Evolutionary conservation across 2,797 vertebrate genomes (phyloP), one percentile per base, ranked within the genome.

Genomic region (Oreochromis mossambicus): DNA sequence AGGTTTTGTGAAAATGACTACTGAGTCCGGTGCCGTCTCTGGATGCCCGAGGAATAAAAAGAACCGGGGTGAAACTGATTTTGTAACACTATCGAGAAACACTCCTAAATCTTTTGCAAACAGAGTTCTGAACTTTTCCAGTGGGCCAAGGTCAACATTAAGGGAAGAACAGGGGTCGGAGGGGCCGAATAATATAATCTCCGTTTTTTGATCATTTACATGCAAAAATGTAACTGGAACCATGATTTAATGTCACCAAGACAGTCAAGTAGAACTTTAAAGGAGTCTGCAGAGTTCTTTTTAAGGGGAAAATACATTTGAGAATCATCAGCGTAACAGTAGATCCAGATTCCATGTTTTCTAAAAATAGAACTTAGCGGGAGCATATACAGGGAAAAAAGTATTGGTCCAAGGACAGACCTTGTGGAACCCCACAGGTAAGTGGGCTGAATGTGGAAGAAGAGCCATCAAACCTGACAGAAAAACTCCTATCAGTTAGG

Each of bases 61-160:
- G 24, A 24, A 24, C 24, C 24, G 24, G 24, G 24, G 24, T 24
- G 24, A 24, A 24, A 24, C 24, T 24, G 24, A 24, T 24, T 24
- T 24, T 24, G 24, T 24, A 24, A 24, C 24, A 24, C 24, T 24
- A 24, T 24, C 2, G 2, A 54, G n/a, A 54, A 54, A 54, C 51
- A 13, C 21, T 54, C 51, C 51, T 54, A 0, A 54, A 54, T 24
- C n/a, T 24, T 52, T 52, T 0, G n/a, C 6, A 54, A 24, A 24
- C 1, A 0, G 21, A 54, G 21, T 54, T 54, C n/a, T 54, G 21
- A 51, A 51, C 50, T 51, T 51, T 51, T 51, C 19, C 3, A 51
- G 19, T 51, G 9, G 19, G 19, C 9, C 50, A 51, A 2, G 51
- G 51, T 52, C 10, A 24, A 54, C 51, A 54, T 54, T 54, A 3